Evolutionary conservation across 2,797 vertebrate species (phyloP).

Genomic region (Selene dorsalis): DNA sequence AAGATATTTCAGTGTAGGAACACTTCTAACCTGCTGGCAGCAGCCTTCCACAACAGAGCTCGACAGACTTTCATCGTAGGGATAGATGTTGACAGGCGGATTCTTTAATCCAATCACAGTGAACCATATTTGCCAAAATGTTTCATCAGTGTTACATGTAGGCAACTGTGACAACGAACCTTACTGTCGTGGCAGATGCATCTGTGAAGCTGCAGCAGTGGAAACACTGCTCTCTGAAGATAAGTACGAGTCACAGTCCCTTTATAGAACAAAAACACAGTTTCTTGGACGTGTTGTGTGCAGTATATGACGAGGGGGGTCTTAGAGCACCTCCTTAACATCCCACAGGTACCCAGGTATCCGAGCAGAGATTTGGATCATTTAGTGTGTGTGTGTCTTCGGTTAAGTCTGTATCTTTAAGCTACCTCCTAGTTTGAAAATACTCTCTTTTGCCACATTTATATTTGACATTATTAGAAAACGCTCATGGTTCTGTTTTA

Average conservation of each 20-base stretch:
- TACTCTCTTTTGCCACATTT: too few species aligned
- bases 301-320: background rate
- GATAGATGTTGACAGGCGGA: conserved; percentile 39
- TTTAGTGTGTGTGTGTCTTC: too few species aligned
- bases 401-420: too few species aligned
- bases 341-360: background rate
- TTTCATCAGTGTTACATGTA: conserved; percentile 51
- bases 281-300: background rate
- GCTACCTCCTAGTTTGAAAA: too few species aligned
- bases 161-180: conserved; percentile 46
- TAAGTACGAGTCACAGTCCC: conserved; percentile 25
- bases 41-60: conserved; percentile 7
- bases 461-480: too few species aligned
- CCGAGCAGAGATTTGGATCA: background rate
- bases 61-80: conserved; percentile 37
- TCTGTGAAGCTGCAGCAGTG: conserved; percentile 32
- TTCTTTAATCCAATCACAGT: conserved; percentile 57
- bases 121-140: conserved; percentile 48
- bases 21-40: conserved; percentile 14
- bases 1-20: conserved; percentile 9
- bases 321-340: background rate
- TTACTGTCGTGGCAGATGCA: conserved; percentile 23
- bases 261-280: conserved; percentile 31
- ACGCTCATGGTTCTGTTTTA: too few species aligned
- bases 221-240: conserved; percentile 41